Base-by-base conservation (phyloP, 2,888 invertebrate genomes). In the Mesorhabditis spiculigera region DNA sequence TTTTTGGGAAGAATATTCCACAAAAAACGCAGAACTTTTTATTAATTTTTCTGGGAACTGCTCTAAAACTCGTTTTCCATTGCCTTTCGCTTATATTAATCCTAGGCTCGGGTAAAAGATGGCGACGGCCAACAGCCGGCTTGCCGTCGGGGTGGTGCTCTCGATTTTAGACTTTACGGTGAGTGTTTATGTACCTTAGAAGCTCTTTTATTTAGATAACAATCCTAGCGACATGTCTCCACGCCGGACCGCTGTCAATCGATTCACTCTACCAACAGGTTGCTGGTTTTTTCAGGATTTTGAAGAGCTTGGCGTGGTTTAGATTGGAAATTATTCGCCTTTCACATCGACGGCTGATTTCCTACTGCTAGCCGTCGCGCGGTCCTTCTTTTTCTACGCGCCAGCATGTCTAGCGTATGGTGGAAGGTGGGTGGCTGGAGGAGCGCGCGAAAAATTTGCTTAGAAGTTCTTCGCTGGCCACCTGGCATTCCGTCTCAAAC, bases 251-350 rank as follows among this genome's bases (percentile, higher is more conserved):
- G 3, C 72, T 81, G 45, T 74, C 80, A 2, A 68, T 77, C 43
- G 65, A 66, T 42, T 77, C 81, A 68, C 75, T 83, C 50, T 74
- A 73, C 6, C 63, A 64, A 0, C 82, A 84, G 62, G 81, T 84
- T 67, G 62, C 68, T 83, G 75, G 50, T 74, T 74, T 45, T 80
- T 82, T 28, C 28, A 3, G 3, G 1, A 28, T 28, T 28, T 28
- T 28, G 28, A 28, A 28, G 58, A 50, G n/a, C 8, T 1, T 13
- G n/a, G 58, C 58, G 58, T 13, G 58, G n/a, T 50, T 50, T 50
- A 50, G 58, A 50, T 50, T 13, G 58, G 10, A 13, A 10, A 50
- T n/a, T 50, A 50, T 50, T 13, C 8, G 10, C 58, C 58, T 13
- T 50, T 50, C 58, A 50, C 58, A 50, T 50, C 58, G 28, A 16